Evolutionary conservation across 2,113 vertebrate species (phyloP).

Genomic region (Macroglossus sobrinus): DNA sequence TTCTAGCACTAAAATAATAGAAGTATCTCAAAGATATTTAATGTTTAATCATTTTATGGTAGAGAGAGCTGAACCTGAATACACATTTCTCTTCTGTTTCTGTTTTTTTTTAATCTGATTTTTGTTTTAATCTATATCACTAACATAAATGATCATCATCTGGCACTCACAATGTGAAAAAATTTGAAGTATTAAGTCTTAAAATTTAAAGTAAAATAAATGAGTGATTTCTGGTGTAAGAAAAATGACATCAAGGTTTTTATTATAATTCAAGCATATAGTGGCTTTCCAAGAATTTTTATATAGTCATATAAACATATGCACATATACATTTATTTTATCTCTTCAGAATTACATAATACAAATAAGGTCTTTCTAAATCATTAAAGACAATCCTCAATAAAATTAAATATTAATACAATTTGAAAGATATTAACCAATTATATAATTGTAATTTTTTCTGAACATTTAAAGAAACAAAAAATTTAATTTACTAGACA

Average conservation of each 20-base stretch:
- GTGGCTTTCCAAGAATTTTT: background rate
- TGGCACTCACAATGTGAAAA: background rate
- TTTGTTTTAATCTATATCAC: background rate
- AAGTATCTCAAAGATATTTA: background rate
- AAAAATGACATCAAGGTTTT: background rate
- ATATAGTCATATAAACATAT: background rate
- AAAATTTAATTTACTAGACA: background rate
- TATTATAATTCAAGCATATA: background rate
- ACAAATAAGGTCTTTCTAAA: background rate
- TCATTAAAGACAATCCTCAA: background rate
- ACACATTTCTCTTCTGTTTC: background rate
- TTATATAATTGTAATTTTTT: background rate
- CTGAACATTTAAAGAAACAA: background rate
- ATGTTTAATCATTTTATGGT: background rate
- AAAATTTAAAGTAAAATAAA: background rate
- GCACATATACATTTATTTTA: background rate
- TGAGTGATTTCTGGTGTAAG: background rate
- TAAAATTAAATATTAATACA: background rate
- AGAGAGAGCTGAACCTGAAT: background rate
- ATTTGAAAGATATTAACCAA: background rate
- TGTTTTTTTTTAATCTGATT: background rate
- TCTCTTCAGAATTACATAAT: background rate
- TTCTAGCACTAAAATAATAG: background rate
- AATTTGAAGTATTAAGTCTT: background rate
- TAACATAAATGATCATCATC: background rate